Conservation (phyloP, 2,113 vertebrate species). For the Clarias gariepinus region DNA sequence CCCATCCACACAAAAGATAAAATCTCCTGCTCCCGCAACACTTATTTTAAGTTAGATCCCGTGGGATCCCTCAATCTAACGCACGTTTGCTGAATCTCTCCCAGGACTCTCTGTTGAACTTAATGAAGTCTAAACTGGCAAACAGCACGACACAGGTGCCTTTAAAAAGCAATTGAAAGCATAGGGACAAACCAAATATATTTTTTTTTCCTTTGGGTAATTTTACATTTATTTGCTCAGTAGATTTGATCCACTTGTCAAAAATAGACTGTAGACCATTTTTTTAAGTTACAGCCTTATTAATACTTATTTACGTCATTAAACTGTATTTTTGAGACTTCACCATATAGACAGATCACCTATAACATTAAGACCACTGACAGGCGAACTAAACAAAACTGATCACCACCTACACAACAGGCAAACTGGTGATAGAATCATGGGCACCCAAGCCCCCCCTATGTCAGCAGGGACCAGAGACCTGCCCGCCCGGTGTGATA, state of each 20-base stretch:
- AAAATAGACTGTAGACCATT: background rate
- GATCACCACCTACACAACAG: too few relatives aligned
- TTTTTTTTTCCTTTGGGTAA: background rate
- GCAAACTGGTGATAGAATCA: too few relatives aligned
- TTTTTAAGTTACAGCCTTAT: background rate
- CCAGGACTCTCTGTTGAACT: background rate
- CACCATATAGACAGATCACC: background rate
- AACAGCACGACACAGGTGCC: conserved; percentile 15
- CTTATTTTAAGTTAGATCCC: background rate
- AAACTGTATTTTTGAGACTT: background rate
- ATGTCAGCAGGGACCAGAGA: too few relatives aligned
- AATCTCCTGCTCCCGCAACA: background rate
- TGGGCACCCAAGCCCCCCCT: too few relatives aligned
- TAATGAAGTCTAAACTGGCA: conserved; percentile 21
- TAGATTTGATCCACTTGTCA: background rate
- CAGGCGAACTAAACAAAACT: too few relatives aligned
- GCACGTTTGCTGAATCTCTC: background rate
- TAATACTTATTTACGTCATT: background rate
- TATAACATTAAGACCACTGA: too few relatives aligned
- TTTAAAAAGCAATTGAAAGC: conserved; percentile 10
- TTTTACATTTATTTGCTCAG: conserved; percentile 10
- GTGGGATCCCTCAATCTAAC: background rate
- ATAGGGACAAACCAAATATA: background rate
- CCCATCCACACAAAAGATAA: background rate
- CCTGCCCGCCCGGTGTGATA: too few relatives aligned